These are phyloP conservation scores for Drosophila niveifrons DNA, from an alignment of 2,888 invertebrate genomes.

Conservation along the genomic window DNA sequence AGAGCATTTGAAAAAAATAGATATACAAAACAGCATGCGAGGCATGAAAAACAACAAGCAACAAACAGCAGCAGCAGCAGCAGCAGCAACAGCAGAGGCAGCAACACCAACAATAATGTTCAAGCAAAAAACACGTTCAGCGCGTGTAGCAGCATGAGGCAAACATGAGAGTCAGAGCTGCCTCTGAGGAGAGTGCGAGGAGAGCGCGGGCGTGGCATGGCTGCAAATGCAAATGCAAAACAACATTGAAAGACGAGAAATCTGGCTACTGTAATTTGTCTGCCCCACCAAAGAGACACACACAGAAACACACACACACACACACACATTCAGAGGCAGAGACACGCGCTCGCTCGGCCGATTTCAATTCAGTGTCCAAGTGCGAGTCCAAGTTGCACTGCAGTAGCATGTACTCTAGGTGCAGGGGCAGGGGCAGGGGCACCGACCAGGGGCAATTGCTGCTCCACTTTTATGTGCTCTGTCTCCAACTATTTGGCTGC, in stretches of 20 bases:
- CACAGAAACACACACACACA: conserved; percentile 5
- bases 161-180: conserved; percentile 37
- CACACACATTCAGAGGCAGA: not conserved
- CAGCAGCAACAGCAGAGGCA: conserved; percentile 34
- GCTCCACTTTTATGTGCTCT: conserved; percentile 66
- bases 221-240: conserved; percentile 73
- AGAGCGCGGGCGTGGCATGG: conserved; percentile 27
- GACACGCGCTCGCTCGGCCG: conserved; percentile 44
- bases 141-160: conserved; percentile 69
- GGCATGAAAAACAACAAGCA: conserved; percentile 61
- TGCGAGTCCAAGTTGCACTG: conserved; percentile 54
- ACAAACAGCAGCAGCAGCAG: conserved; percentile 21
- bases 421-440: conserved; percentile 13
- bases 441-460: conserved; percentile 61
- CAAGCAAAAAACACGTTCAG: conserved; percentile 69
- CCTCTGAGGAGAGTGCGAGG: conserved; percentile 26
- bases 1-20: conserved; percentile 67
- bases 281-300: conserved; percentile 73
- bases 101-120: conserved; percentile 37
- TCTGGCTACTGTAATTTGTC: conserved; percentile 83
- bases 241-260: conserved; percentile 82
- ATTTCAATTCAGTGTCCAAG: conserved; percentile 62
- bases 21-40: conserved; percentile 58
- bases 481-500: conserved; percentile 43
- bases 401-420: conserved; percentile 3